A percentile compares a stretch with the other conserved stretches of the same genome.
Evolutionary conservation across 2,797 vertebrate genomes (phyloP).

Genomic region (Oreochromis grahami): DNA sequence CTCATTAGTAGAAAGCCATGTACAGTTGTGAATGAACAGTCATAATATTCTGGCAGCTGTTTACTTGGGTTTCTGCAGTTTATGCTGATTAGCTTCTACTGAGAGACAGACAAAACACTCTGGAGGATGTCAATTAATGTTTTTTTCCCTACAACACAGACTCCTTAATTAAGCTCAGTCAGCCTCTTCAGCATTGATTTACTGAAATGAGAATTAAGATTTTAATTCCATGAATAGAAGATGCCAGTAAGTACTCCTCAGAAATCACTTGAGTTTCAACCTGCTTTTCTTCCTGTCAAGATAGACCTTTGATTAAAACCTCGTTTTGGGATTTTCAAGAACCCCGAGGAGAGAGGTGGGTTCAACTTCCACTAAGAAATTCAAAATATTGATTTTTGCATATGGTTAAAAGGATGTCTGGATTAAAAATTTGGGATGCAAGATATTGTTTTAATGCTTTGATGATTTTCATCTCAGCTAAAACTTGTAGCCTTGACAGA

Average conservation of each 20-base stretch:
- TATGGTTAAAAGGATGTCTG: background rate
- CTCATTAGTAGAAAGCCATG: conserved; percentile 43
- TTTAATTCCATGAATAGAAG: conserved; percentile 24
- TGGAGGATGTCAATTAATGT: conserved; percentile 67
- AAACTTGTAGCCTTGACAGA: background rate
- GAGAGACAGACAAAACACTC: conserved; percentile 67
- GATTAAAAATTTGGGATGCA: background rate
- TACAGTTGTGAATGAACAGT: conserved; percentile 51
- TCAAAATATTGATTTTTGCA: background rate
- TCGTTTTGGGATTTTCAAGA: conserved; percentile 13
- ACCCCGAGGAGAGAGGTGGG: background rate
- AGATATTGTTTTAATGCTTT: background rate
- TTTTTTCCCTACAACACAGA: conserved; percentile 22
- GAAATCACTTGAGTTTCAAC: conserved; percentile 45
- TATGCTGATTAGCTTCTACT: conserved; percentile 66
- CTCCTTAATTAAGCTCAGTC: conserved; percentile 64
- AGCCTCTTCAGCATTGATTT: conserved; percentile 53
- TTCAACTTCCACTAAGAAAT: background rate
- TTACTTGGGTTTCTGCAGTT: conserved; percentile 48
- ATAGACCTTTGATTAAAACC: conserved; percentile 32
- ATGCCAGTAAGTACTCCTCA: conserved; percentile 8
- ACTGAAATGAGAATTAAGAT: conserved; percentile 42
- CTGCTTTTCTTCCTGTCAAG: conserved; percentile 34
- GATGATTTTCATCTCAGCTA: background rate
- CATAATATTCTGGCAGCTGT: conserved; percentile 57